phyloP scores from a whole-genome alignment of 1,140 invertebrate genomes.

The Habropoda laboriosa region DNA sequence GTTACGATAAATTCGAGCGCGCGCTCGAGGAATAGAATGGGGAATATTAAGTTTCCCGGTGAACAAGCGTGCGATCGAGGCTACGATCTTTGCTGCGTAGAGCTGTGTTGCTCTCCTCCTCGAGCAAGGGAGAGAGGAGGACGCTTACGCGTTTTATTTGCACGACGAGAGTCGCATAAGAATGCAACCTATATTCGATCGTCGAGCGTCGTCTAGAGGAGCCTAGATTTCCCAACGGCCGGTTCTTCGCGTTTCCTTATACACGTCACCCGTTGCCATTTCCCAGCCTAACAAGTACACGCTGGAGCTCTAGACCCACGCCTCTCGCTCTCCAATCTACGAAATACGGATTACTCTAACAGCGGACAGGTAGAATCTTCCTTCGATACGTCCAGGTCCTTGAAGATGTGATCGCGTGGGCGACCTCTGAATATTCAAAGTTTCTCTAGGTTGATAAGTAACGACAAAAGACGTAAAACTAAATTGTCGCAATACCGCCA shows the following conservation, averaged over 20 bases:
- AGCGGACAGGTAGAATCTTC: conserved; percentile 32
- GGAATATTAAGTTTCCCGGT: conserved; percentile 57
- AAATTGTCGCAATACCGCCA: conserved; percentile 61
- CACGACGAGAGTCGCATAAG: conserved; percentile 26
- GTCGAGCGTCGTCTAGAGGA: conserved; percentile 9
- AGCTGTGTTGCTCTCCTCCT: too few relatives aligned
- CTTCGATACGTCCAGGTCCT: conserved; percentile 44
- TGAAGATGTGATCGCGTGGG: conserved; percentile 67
- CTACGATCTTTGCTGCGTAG: conserved; percentile 38
- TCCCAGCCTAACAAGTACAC: conserved; percentile 24
- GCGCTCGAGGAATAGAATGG: conserved; percentile 33
- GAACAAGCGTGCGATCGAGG: conserved; percentile 25
- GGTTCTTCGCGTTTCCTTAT: conserved; percentile 30
- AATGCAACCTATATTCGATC: conserved; percentile 35
- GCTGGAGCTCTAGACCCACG: background rate
- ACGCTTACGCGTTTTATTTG: conserved; percentile 12
- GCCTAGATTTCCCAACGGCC: conserved; percentile 21
- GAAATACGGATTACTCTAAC: background rate
- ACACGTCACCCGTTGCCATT: conserved; percentile 20
- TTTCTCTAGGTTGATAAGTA: conserved; percentile 70
- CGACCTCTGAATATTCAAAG: conserved; percentile 78
- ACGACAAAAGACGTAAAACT: conserved; percentile 74
- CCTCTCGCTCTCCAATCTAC: background rate
- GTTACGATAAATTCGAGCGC: conserved; percentile 57
- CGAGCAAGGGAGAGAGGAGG: background rate